Percentiles rank a stretch among this genome's conserved stretches.
Conservation (phyloP, 2,888 invertebrate genomes). For the Tachina grossa region DNA sequence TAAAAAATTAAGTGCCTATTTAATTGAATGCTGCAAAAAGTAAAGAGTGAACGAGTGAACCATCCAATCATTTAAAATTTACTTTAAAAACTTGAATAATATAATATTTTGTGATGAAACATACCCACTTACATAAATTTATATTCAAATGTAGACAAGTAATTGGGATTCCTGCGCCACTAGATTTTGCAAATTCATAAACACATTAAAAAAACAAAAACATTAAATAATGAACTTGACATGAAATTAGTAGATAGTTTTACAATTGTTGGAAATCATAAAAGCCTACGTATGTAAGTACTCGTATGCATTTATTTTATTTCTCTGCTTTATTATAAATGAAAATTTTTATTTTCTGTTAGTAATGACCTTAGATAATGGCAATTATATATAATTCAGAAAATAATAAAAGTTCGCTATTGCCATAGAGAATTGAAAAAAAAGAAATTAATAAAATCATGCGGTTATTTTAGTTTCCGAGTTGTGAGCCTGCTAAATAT, state of each 20-base stretch:
- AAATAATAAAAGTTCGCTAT: no score
- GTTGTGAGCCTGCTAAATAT: no score
- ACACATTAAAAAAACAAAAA: not conserved
- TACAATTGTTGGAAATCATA: not conserved
- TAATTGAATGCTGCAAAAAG: not conserved
- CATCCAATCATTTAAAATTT: not conserved
- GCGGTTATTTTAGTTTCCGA: no score
- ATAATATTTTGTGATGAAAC: not conserved
- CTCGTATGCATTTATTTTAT: no score
- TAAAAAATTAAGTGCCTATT: constrained; percentile 24
- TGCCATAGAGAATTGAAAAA: no score
- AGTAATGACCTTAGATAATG: no score
- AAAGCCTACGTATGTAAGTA: not conserved
- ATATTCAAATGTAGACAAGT: not conserved
- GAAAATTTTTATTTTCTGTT: no score
- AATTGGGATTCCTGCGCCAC: not conserved
- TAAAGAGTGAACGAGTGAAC: not conserved
- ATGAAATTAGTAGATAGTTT: not conserved
- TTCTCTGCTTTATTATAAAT: no score
- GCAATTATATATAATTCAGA: no score
- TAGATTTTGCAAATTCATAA: no score
- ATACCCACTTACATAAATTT: not conserved
- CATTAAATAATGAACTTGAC: constrained; percentile 25
- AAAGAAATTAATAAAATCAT: no score
- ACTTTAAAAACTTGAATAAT: not conserved